Conservation (phyloP, 92 coral and sea anemone genomes). For the Actinernus sp. region DNA sequence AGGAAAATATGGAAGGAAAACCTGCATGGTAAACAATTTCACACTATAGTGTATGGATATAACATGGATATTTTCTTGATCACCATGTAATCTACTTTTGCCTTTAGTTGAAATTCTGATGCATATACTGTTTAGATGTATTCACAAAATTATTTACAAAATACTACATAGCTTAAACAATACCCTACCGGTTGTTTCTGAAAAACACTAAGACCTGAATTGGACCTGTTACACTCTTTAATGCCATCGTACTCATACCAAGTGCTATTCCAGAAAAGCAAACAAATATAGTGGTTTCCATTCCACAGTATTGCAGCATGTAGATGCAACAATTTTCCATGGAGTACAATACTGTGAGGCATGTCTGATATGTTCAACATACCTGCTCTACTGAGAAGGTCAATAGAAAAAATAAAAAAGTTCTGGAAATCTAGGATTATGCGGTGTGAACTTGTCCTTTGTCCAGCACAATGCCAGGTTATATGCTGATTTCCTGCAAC, state of each 20-base stretch:
- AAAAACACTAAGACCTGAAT: conserved; percentile 33
- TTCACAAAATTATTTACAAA: too few species aligned
- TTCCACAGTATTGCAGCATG: conserved; percentile 38
- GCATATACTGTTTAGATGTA: too few species aligned
- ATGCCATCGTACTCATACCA: conserved; percentile 50
- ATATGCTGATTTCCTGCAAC: conserved; percentile 15
- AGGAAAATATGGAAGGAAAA: too few species aligned
- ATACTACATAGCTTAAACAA: conserved; percentile 27
- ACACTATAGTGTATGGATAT: too few species aligned
- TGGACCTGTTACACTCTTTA: conserved; percentile 8
- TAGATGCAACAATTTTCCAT: conserved; percentile 1
- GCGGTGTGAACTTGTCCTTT: conserved; percentile 32
- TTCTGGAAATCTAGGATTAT: conserved; percentile 28
- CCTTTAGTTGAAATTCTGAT: too few species aligned
- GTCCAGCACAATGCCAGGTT: conserved; percentile 67
- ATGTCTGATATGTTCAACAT: conserved; percentile 13
- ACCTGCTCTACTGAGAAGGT: conserved; percentile 67
- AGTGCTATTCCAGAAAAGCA: conserved; percentile 10
- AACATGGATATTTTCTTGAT: too few species aligned
- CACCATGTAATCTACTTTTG: too few species aligned
- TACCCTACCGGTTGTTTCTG: conserved; percentile 13
- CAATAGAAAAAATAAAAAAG: conserved; percentile 60
- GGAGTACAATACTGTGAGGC: conserved; percentile 8
- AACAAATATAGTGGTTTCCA: conserved; percentile 48
- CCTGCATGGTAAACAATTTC: too few species aligned